Evolutionary conservation across 2,888 invertebrate species (phyloP).

Genomic region (Meteorus colon): DNA sequence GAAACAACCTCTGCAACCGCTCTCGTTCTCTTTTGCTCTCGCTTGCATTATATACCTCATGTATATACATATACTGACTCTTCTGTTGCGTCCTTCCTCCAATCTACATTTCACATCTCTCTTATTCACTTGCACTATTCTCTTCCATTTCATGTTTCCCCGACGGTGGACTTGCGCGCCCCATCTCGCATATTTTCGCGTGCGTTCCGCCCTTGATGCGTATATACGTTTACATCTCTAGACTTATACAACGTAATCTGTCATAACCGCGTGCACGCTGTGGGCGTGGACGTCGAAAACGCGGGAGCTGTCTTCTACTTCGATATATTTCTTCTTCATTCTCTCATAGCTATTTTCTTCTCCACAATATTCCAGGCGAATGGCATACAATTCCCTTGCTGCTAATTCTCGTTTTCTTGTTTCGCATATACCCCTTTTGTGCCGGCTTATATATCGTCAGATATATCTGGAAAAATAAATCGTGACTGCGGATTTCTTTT

Average conservation of each 20-base stretch:
- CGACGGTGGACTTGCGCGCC: slow-evolving; percentile 30
- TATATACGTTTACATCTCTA: slow-evolving; percentile 35
- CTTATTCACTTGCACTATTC: slow-evolving; percentile 31
- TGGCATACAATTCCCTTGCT: not conserved
- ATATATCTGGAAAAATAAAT: not conserved
- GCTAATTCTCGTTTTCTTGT: not conserved
- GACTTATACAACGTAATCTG: slow-evolving; percentile 54
- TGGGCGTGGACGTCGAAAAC: slow-evolving; percentile 40
- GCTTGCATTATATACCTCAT: slow-evolving; percentile 17
- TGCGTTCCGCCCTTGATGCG: slow-evolving; percentile 43
- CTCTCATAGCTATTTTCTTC: slow-evolving; percentile 3
- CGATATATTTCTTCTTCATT: slow-evolving; percentile 20
- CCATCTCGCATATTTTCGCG: slow-evolving; percentile 40
- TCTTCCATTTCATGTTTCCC: slow-evolving; percentile 20
- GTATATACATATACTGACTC: slow-evolving; percentile 20
- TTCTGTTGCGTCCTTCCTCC: slow-evolving; percentile 5
- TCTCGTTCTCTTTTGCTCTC: slow-evolving; percentile 36
- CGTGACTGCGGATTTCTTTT: not conserved
- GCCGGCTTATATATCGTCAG: not conserved
- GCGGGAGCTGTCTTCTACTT: slow-evolving; percentile 28
- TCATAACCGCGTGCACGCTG: slow-evolving; percentile 51
- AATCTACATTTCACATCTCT: slow-evolving; percentile 22
- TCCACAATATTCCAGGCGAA: not conserved
- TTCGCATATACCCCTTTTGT: not conserved
- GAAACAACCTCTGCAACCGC: slow-evolving; percentile 57